Evolutionary conservation across 2,888 invertebrate genomes (phyloP).

Genomic region (Epirrhoe tristata): DNA sequence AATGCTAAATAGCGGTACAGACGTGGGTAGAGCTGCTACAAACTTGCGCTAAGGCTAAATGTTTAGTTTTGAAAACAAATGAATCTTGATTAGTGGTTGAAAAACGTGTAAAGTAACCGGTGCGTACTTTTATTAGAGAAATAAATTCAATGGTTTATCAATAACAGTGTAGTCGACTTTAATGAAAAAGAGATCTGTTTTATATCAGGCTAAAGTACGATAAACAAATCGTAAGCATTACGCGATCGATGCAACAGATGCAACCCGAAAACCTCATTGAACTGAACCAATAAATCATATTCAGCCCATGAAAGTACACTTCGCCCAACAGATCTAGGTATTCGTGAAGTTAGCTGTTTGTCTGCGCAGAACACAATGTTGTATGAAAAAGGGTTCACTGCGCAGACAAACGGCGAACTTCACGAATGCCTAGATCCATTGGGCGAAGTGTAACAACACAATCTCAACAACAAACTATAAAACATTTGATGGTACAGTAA

Average conservation of each 20-base stretch:
- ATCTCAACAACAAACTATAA: conserved; percentile 58
- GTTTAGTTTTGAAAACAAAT: too few species aligned
- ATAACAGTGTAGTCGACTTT: background rate
- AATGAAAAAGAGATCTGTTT: background rate
- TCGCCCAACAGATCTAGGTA: too few species aligned
- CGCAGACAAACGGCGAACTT: too few species aligned
- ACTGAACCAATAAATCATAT: conserved; percentile 35
- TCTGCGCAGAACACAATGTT: too few species aligned
- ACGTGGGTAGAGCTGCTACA: conserved; percentile 41
- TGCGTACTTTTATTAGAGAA: background rate
- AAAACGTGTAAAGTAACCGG: background rate
- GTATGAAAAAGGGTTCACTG: too few species aligned
- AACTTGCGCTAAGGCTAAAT: conserved; percentile 12
- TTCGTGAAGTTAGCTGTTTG: too few species aligned
- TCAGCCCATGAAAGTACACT: conserved; percentile 40
- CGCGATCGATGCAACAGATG: conserved; percentile 34
- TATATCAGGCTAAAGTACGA: background rate
- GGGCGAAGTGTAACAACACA: conserved; percentile 52
- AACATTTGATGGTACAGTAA: conserved; percentile 66
- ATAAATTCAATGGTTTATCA: background rate
- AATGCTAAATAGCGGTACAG: conserved; percentile 48
- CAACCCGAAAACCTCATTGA: conserved; percentile 28
- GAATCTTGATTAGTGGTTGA: background rate
- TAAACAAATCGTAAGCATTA: conserved; percentile 20
- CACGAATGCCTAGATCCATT: too few species aligned